phyloP scores from a whole-genome alignment of 2,113 vertebrate genomes.

The Anolis sagrei region DNA sequence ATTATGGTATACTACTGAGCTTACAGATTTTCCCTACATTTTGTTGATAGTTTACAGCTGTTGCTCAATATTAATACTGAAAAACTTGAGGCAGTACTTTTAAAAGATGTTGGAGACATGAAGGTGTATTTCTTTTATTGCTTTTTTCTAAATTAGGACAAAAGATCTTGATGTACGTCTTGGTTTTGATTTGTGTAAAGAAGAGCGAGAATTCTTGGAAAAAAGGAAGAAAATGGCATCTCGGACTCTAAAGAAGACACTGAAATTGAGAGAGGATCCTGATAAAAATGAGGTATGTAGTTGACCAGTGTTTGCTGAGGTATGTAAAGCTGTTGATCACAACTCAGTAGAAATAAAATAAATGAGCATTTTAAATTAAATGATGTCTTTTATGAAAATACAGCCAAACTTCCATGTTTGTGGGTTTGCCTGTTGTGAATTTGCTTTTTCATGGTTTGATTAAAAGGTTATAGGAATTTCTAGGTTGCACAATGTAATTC shows the following conservation, averaged over 20 bases:
- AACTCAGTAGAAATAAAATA: not conserved
- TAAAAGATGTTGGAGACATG: not conserved
- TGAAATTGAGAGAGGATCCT: conserved; percentile 70
- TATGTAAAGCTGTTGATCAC: not conserved
- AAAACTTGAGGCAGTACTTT: not conserved
- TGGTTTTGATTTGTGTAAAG: conserved; percentile 81
- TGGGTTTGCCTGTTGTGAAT: too few relatives aligned
- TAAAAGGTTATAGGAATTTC: too few relatives aligned
- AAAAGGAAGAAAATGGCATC: conserved; percentile 79
- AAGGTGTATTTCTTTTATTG: not conserved
- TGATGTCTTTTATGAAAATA: not conserved
- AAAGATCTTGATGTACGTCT: conserved; percentile 81
- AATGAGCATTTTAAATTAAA: not conserved
- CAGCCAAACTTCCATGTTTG: too few relatives aligned
- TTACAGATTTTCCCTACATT: not conserved
- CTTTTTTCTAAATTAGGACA: conserved; percentile 60
- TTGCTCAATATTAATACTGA: not conserved
- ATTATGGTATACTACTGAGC: not conserved
- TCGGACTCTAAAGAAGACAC: conserved; percentile 71
- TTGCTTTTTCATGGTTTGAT: too few relatives aligned
- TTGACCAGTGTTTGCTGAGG: not conserved
- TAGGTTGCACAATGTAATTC: too few relatives aligned
- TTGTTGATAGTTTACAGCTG: not conserved
- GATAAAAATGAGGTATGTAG: conserved; percentile 74
- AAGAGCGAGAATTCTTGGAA: conserved; percentile 81